Conservation (phyloP, 2,797 vertebrate genomes). For the Lycodopsis pacificus region DNA sequence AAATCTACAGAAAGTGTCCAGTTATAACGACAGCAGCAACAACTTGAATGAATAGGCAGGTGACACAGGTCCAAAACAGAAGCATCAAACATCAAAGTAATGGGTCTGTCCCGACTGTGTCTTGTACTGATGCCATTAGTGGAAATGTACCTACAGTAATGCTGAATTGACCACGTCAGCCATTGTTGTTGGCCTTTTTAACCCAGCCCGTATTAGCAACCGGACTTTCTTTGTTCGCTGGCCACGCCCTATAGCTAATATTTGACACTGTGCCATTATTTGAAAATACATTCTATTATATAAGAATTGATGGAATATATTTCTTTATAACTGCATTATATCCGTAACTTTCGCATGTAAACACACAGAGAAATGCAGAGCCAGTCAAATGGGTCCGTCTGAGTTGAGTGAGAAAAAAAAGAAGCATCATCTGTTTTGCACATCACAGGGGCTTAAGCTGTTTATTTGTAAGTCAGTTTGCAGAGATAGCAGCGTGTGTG, state of each 20-base stretch:
- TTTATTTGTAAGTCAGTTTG: slow-evolving; percentile 78
- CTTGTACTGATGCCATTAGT: neutral
- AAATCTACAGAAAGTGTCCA: neutral
- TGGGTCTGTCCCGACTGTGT: neutral
- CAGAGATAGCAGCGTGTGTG: slow-evolving; percentile 54
- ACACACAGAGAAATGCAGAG: slow-evolving; percentile 61
- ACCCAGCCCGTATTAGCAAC: neutral
- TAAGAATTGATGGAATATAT: neutral
- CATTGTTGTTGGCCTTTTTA: neutral
- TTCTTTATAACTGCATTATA: slow-evolving; percentile 24
- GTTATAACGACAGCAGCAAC: neutral
- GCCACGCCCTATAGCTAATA: neutral
- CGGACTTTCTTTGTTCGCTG: neutral
- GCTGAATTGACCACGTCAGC: neutral
- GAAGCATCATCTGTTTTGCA: slow-evolving; percentile 75
- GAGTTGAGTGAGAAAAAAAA: slow-evolving; percentile 45
- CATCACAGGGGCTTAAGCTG: slow-evolving; percentile 81
- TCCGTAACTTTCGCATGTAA: slow-evolving; percentile 35
- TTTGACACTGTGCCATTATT: neutral
- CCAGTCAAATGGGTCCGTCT: slow-evolving; percentile 59
- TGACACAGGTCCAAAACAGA: neutral
- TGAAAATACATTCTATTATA: neutral
- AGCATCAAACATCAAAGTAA: neutral
- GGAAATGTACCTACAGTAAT: neutral
- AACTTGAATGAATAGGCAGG: neutral